A percentile compares a stretch with the other conserved stretches of the same genome.
phyloP scores from a whole-genome alignment of 2,888 invertebrate species.

The Ptychoptera albimana region DNA sequence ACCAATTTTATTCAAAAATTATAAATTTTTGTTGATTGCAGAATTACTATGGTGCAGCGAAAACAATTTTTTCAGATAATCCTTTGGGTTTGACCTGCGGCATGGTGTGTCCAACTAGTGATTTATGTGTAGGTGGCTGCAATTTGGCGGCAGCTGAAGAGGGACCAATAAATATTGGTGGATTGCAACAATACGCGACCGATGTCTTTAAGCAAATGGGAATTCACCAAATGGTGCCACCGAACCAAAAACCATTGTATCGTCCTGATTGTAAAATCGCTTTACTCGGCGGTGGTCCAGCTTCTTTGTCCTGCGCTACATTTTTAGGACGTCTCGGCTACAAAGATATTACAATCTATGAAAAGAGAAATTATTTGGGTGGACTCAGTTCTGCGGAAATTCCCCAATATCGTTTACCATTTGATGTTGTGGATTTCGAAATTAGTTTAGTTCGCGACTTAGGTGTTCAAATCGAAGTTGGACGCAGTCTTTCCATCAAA shows the following conservation, averaged over 20 bases:
- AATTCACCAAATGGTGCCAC: conserved; percentile 71
- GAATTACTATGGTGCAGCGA: conserved; percentile 97
- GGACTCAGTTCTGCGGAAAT: conserved; percentile 93
- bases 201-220: conserved; percentile 94
- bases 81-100: conserved; percentile 90
- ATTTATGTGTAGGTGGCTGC: conserved; percentile 95
- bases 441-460: conserved; percentile 79
- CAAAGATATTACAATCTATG: conserved; percentile 78
- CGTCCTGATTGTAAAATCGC: conserved; percentile 47
- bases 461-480: conserved; percentile 74
- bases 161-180: conserved; percentile 97
- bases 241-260: conserved; percentile 39
- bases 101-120: conserved; percentile 98
- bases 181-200: conserved; percentile 92
- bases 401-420: conserved; percentile 91
- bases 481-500: conserved; percentile 48
- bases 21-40: conserved; percentile 24
- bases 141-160: conserved; percentile 93
- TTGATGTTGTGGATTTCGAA: conserved; percentile 85
- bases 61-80: conserved; percentile 92
- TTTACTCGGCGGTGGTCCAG: conserved; percentile 88
- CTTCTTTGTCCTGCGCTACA: conserved; percentile 90
- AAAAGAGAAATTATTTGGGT: conserved; percentile 72
- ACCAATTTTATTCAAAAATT: neutral
- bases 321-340: conserved; percentile 91